phyloP scores from a whole-genome alignment of 2,888 invertebrate genomes.

The Polietes domitor region DNA sequence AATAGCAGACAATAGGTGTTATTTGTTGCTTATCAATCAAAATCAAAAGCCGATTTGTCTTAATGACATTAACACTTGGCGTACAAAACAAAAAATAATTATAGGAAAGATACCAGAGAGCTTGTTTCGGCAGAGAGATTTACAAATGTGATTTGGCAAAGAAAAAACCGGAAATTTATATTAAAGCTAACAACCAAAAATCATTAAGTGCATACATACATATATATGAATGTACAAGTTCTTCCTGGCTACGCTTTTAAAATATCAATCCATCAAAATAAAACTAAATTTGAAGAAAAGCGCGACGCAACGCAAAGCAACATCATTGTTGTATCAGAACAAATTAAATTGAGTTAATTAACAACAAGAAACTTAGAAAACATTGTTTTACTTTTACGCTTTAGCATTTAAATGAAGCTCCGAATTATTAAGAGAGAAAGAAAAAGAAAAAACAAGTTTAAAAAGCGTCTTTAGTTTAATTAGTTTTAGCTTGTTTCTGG shows the following conservation, averaged over 20 bases:
- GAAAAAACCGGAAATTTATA: slow-evolving; percentile 40
- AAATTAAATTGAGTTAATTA: background rate
- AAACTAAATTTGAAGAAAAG: background rate
- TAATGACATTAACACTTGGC: too few relatives aligned
- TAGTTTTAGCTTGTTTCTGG: too few relatives aligned
- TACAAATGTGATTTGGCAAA: background rate
- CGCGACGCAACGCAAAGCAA: background rate
- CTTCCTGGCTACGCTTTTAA: slow-evolving; percentile 54
- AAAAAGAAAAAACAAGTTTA: slow-evolving; percentile 18
- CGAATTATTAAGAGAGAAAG: background rate
- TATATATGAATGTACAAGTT: too few relatives aligned
- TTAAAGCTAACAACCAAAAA: too few relatives aligned
- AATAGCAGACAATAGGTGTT: too few relatives aligned
- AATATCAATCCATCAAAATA: slow-evolving; percentile 43
- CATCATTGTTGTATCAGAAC: too few relatives aligned
- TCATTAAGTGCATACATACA: slow-evolving; percentile 32
- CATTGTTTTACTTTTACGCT: background rate
- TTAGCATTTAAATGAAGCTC: slow-evolving; percentile 22
- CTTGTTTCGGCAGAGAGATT: background rate
- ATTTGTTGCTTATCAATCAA: too few relatives aligned
- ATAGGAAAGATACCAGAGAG: background rate
- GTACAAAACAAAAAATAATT: slow-evolving; percentile 19
- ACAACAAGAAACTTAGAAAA: background rate
- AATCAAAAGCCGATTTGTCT: too few relatives aligned
- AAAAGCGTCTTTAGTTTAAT: slow-evolving; percentile 23